phyloP scores from a whole-genome alignment of 2,797 vertebrate genomes.

The Hylomyscus alleni region DNA sequence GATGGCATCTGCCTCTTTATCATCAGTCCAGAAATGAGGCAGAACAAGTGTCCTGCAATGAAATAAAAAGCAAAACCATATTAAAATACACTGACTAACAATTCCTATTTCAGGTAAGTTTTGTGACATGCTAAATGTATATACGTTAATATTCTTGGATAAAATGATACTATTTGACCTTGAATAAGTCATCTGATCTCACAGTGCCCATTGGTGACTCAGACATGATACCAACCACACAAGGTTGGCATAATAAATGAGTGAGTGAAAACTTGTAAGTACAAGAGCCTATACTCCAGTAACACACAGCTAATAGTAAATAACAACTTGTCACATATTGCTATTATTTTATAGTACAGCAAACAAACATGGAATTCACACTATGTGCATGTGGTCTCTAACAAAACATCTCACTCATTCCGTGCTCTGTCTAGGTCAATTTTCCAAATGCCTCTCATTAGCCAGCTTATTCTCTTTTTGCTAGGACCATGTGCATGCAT shows the following conservation, averaged over 20 bases:
- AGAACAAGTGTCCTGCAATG: not conserved
- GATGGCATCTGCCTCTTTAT: not conserved
- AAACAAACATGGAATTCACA: not conserved
- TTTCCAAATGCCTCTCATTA: slow-evolving; percentile 2
- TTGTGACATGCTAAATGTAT: rapidly evolving
- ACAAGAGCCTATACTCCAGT: not conserved
- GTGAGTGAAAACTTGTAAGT: not conserved
- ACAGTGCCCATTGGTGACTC: not conserved
- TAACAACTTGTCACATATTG: not conserved
- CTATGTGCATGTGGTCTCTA: not conserved
- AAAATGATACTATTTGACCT: not conserved
- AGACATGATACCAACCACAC: not conserved
- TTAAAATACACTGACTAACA: not conserved
- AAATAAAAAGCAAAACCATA: not conserved
- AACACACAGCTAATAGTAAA: not conserved
- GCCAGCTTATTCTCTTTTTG: not conserved
- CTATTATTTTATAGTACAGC: not conserved
- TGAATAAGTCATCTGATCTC: not conserved
- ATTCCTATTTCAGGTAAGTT: not conserved
- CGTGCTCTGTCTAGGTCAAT: no score
- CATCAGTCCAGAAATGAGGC: not conserved
- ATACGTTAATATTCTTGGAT: not conserved
- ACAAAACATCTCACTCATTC: not conserved
- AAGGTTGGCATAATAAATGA: not conserved
- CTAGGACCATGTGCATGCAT: not conserved